Conservation (phyloP, 2,888 invertebrate species). For the Aspidiotus destructor region DNA sequence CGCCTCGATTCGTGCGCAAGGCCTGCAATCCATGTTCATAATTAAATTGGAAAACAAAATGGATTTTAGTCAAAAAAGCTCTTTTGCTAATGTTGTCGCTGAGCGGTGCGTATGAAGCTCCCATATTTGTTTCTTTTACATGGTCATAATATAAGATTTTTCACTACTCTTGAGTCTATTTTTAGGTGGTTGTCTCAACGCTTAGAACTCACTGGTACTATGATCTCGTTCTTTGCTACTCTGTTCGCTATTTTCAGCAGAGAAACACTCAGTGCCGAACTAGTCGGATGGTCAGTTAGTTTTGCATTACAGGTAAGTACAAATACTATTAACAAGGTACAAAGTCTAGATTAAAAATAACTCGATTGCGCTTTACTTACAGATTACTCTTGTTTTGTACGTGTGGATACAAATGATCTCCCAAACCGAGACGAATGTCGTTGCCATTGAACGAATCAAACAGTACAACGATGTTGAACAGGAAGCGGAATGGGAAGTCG, state of each 20-base stretch:
- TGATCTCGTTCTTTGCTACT: conserved; percentile 88
- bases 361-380: conserved; percentile 32
- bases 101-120: conserved; percentile 51
- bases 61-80: too few relatives aligned
- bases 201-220: conserved; percentile 91
- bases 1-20: too few relatives aligned
- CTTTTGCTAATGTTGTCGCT: too few relatives aligned
- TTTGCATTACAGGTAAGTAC: conserved; percentile 70
- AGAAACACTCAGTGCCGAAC: conserved; percentile 60
- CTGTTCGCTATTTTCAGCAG: conserved; percentile 79
- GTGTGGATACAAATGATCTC: conserved; percentile 94
- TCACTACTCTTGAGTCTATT: conserved; percentile 33
- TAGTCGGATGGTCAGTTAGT: conserved; percentile 80
- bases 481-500: conserved; percentile 38
- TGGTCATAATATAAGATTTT: too few relatives aligned
- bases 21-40: too few relatives aligned
- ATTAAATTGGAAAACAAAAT: too few relatives aligned
- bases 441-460: conserved; percentile 92
- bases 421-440: conserved; percentile 94
- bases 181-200: conserved; percentile 88
- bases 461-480: conserved; percentile 83
- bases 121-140: too few relatives aligned
- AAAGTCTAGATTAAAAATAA: neutral
- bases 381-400: conserved; percentile 91
- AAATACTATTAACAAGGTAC: too few relatives aligned